Percentiles rank a stretch among this genome's conserved stretches.
These are phyloP conservation scores for Drosophila buzzatii DNA, from an alignment of 2,888 invertebrate species.

Conservation along the genomic window DNA sequence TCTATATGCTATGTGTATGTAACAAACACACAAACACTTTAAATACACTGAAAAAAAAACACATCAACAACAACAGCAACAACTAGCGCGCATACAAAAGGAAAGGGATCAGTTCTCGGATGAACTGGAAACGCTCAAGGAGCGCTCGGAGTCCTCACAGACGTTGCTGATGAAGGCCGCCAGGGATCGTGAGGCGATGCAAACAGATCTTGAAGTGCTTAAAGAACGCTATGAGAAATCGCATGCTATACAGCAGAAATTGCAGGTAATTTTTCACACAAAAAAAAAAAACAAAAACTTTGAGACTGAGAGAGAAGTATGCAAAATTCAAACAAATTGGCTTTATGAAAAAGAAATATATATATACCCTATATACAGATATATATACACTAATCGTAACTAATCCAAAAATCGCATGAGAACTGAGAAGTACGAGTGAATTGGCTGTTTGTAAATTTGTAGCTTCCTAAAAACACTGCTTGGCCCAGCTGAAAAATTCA, in stretches of 20 bases:
- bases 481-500: conserved; percentile 20
- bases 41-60: conserved; percentile 24
- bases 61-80: conserved; percentile 86
- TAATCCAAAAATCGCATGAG: conserved; percentile 64
- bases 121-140: conserved; percentile 92
- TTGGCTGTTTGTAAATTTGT: conserved; percentile 84
- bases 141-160: conserved; percentile 92
- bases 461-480: conserved; percentile 65
- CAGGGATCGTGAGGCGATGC: conserved; percentile 93
- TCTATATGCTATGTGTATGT: conserved; percentile 43
- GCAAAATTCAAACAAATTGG: conserved; percentile 49
- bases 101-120: conserved; percentile 93
- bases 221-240: conserved; percentile 96
- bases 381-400: conserved; percentile 29
- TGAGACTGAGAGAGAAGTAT: conserved; percentile 25
- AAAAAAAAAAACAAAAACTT: background rate
- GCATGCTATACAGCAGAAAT: conserved; percentile 92
- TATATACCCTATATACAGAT: conserved; percentile 14
- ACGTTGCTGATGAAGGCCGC: conserved; percentile 93
- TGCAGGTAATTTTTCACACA: conserved; percentile 87
- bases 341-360: conserved; percentile 35
- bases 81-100: conserved; percentile 94
- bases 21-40: conserved; percentile 12
- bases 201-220: conserved; percentile 93
- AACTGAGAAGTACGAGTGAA: conserved; percentile 67